Percentiles rank a stretch among this genome's conserved stretches.
Evolutionary conservation across 2,888 invertebrate species (phyloP).

Genomic region (Melinaea menophilus): DNA sequence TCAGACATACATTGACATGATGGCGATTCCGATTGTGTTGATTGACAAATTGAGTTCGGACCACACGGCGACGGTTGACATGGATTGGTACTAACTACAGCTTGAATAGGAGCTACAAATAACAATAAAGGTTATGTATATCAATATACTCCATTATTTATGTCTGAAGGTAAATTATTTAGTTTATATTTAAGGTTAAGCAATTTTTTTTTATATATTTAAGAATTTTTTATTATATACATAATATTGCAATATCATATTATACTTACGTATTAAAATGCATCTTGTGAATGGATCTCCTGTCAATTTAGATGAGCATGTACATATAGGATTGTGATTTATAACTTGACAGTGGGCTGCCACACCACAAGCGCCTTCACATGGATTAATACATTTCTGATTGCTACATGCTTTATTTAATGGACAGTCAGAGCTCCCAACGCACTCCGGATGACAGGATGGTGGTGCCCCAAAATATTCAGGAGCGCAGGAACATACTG

Average conservation of each 20-base stretch:
- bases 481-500: constrained; percentile 82
- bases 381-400: constrained; percentile 85
- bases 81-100: constrained; percentile 69
- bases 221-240: background rate
- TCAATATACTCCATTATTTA: background rate
- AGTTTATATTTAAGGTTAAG: background rate
- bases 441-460: constrained; percentile 84
- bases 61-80: constrained; percentile 89
- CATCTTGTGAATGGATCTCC: constrained; percentile 84
- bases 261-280: constrained; percentile 67
- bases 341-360: constrained; percentile 85
- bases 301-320: constrained; percentile 80
- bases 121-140: constrained; percentile 10
- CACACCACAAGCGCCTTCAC: constrained; percentile 88
- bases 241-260: background rate
- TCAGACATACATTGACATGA: constrained; percentile 84
- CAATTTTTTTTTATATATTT: background rate
- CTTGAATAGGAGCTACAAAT: constrained; percentile 48
- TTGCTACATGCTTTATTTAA: constrained; percentile 83
- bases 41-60: constrained; percentile 81
- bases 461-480: constrained; percentile 83
- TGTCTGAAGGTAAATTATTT: background rate
- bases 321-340: constrained; percentile 86
- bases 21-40: constrained; percentile 75
- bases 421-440: constrained; percentile 84